Evolutionary conservation across 2,888 invertebrate species (phyloP).

Genomic region (Bellardia pandia): DNA sequence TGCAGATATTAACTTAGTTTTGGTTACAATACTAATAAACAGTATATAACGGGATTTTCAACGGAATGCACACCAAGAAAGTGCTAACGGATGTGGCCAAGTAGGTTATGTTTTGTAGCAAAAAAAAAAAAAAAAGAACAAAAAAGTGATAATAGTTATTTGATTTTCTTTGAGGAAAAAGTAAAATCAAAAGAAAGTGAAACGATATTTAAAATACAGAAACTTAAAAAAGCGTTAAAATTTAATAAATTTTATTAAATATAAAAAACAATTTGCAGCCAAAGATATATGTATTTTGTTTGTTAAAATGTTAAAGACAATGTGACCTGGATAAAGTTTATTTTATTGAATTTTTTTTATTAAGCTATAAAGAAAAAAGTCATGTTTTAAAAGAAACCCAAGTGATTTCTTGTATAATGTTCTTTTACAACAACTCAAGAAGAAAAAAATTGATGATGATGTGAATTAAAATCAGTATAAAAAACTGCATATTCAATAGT

Average conservation of each 20-base stretch:
- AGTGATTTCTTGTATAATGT: conserved; percentile 46
- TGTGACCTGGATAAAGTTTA: conserved; percentile 67
- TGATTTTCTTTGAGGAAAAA: conserved; percentile 29
- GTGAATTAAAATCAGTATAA: conserved; percentile 38
- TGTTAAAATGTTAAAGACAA: conserved; percentile 10
- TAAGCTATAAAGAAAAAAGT: conserved; percentile 37
- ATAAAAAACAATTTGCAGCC: neutral
- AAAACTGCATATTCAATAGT: conserved; percentile 43
- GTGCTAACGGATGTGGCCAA: conserved; percentile 69
- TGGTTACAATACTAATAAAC: conserved; percentile 54
- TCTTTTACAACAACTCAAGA: conserved; percentile 1
- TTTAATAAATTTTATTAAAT: neutral
- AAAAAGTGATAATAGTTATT: conserved; percentile 40
- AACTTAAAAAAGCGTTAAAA: neutral
- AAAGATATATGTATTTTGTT: neutral
- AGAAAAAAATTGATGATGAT: conserved; percentile 46
- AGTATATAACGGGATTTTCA: conserved; percentile 72
- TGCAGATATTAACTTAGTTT: conserved; percentile 57
- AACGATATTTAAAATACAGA: neutral
- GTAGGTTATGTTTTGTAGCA: conserved; percentile 60
- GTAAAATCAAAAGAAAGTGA: conserved; percentile 23
- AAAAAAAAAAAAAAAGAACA: neutral
- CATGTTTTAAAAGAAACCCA: conserved; percentile 60
- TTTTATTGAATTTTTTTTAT: conserved; percentile 44
- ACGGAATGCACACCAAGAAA: conserved; percentile 65